Evolutionary conservation across 2,888 invertebrate species (phyloP).

Genomic region (Agrilus cyanescens): DNA sequence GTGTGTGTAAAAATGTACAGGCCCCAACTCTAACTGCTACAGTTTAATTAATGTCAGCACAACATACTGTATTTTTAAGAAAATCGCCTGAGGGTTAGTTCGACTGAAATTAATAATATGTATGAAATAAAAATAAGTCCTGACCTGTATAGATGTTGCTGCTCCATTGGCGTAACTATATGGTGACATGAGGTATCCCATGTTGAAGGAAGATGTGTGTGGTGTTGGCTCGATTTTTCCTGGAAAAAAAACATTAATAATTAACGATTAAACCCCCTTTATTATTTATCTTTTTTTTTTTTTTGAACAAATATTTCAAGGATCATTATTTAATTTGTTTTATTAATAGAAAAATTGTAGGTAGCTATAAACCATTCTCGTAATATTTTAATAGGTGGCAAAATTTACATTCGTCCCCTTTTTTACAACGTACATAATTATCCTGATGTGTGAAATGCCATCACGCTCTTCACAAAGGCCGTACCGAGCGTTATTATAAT

Average conservation of each 20-base stretch:
- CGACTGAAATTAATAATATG: background rate
- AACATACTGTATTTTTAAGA: no score
- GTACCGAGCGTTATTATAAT: no score
- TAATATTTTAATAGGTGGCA: no score
- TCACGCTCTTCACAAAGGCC: no score
- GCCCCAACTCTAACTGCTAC: background rate
- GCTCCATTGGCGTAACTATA: constrained; percentile 85
- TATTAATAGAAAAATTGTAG: no score
- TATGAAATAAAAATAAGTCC: constrained; percentile 29
- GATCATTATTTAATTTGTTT: background rate
- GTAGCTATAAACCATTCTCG: no score
- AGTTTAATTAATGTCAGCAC: background rate
- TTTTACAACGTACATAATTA: no score
- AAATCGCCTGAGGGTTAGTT: background rate
- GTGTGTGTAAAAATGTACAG: no score
- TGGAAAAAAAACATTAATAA: constrained; percentile 32
- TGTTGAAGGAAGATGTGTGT: constrained; percentile 73
- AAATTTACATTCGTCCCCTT: no score
- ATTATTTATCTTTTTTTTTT: background rate
- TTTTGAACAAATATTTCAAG: background rate
- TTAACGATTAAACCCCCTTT: background rate
- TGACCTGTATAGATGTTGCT: constrained; percentile 76
- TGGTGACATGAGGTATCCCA: constrained; percentile 85
- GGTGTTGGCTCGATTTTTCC: constrained; percentile 73
- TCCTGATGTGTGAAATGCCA: no score